Conservation (phyloP, 2,888 invertebrate species). For the Hyposoter dolosus region DNA sequence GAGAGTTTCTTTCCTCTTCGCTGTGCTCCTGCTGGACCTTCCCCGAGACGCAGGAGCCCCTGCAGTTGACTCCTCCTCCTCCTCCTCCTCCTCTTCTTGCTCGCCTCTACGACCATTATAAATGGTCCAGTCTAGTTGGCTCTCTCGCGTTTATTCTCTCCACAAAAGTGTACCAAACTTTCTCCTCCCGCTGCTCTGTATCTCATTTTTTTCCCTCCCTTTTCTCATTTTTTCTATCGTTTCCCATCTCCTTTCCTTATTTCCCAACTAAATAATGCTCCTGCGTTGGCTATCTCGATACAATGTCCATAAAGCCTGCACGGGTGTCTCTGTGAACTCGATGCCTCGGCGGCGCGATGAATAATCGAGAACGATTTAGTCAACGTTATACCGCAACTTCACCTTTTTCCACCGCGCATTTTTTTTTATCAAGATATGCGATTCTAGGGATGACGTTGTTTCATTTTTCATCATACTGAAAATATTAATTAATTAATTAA, state of each 20-base stretch:
- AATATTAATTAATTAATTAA: no score
- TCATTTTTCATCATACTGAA: no score
- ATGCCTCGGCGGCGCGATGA: background rate
- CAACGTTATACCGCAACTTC: no score
- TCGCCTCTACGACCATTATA: slow-evolving; percentile 34
- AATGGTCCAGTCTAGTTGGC: slow-evolving; percentile 19
- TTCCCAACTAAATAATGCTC: background rate
- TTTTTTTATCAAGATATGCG: background rate
- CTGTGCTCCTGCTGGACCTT: background rate
- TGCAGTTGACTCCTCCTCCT: background rate
- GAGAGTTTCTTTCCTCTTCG: background rate
- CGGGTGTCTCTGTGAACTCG: no score
- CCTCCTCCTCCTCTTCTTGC: no score
- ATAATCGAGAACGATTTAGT: background rate
- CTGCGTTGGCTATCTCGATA: no score
- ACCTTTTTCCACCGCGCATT: background rate
- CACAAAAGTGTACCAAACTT: slow-evolving; percentile 16
- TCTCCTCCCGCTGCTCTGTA: background rate
- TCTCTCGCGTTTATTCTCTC: background rate
- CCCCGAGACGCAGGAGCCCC: background rate
- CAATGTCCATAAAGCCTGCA: no score
- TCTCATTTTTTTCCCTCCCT: background rate
- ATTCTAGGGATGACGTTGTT: background rate
- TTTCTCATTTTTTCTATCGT: background rate
- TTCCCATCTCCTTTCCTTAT: background rate